Percentiles rank a stretch among this genome's conserved stretches.
These are phyloP conservation scores for Formicarius rufipectus DNA, from an alignment of 2,113 vertebrate species.

Conservation along the genomic window DNA sequence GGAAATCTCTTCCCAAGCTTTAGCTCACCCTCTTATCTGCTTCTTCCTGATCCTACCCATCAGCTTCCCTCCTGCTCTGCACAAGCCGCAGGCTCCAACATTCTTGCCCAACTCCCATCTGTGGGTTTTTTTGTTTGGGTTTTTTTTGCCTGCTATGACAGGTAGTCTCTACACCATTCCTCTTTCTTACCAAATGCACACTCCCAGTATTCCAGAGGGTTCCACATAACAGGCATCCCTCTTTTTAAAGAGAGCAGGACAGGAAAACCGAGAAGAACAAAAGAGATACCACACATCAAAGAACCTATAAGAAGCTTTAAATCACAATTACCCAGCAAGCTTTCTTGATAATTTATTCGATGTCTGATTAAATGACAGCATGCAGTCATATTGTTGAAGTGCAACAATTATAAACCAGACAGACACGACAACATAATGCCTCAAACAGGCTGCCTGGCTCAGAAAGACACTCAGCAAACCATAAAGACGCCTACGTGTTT, in stretches of 20 bases:
- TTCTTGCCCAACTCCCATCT: not conserved
- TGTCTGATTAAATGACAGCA: slow-evolving; percentile 50
- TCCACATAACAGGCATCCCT: not conserved
- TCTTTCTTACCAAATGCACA: not conserved
- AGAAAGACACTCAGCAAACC: slow-evolving; percentile 37
- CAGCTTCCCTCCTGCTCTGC: not conserved
- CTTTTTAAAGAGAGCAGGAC: not conserved
- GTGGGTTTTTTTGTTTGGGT: not conserved
- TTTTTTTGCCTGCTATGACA: not conserved
- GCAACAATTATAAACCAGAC: slow-evolving; percentile 56
- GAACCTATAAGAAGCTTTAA: slow-evolving; percentile 10
- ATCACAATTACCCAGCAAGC: slow-evolving; percentile 29
- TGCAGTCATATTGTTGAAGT: slow-evolving; percentile 47
- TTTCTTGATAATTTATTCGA: slow-evolving; percentile 40
- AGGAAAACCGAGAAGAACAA: not conserved
- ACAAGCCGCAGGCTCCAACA: not conserved
- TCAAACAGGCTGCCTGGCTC: slow-evolving; percentile 39
- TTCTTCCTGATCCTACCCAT: not conserved
- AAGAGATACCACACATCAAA: not conserved
- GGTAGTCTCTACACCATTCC: not conserved
- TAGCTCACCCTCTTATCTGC: not conserved
- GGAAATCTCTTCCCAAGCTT: not conserved
- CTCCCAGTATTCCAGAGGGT: not conserved
- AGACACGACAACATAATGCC: slow-evolving; percentile 53
- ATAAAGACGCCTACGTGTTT: slow-evolving; percentile 30